A percentile compares a stretch with the other conserved stretches of the same genome.
phyloP scores from a whole-genome alignment of 2,888 invertebrate species.

The Noctua janthina region DNA sequence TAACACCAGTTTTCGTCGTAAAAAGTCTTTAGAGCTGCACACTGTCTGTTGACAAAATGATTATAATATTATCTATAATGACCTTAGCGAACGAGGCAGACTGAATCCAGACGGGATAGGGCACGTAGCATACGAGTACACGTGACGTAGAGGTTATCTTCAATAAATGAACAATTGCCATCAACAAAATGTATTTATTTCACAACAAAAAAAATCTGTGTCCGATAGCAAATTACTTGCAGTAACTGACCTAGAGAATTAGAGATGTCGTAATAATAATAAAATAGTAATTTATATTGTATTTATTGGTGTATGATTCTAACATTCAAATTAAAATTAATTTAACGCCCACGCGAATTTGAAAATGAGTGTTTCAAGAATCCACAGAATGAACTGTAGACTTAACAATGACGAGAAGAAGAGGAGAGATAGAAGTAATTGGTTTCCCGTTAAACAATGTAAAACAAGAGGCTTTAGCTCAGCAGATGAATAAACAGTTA shows the following conservation, averaged over 20 bases:
- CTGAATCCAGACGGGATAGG: conserved; percentile 39
- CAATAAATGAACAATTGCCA: background rate
- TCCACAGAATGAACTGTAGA: background rate
- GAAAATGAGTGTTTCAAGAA: background rate
- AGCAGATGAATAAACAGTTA: background rate
- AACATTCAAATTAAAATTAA: background rate
- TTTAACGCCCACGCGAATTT: background rate
- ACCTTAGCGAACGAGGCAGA: conserved; percentile 31
- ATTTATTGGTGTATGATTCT: background rate
- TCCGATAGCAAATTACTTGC: conserved; percentile 4
- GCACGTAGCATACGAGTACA: conserved; percentile 9
- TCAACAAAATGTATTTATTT: conserved; percentile 5
- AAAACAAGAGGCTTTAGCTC: background rate
- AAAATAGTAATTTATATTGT: background rate
- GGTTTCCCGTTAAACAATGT: background rate
- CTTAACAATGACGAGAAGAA: conserved; percentile 3
- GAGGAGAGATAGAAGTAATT: background rate
- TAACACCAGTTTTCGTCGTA: background rate
- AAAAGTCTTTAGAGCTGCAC: background rate
- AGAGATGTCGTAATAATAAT: background rate
- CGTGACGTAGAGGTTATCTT: conserved; percentile 32
- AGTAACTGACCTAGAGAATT: background rate
- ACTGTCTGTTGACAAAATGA: background rate
- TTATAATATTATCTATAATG: conserved; percentile 11
- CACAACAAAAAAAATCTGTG: background rate